These are phyloP conservation scores for Eubasilissa regina DNA, from an alignment of 1,140 invertebrate species.

Conservation along the genomic window DNA sequence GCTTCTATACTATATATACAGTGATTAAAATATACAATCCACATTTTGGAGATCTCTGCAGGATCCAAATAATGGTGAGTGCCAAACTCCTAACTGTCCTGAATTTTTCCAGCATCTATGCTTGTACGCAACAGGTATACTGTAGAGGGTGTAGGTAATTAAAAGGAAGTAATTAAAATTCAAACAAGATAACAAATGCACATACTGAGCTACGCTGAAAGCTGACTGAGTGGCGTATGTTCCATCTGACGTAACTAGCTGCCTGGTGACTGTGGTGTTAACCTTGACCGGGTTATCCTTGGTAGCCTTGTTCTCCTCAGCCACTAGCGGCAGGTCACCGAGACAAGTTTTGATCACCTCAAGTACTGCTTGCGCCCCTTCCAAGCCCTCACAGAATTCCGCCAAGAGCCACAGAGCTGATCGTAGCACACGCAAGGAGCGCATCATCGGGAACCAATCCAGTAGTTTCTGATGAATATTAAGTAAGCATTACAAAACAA, in stretches of 20 bases:
- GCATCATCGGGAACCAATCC: slow-evolving; percentile 87
- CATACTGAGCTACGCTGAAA: slow-evolving; percentile 86
- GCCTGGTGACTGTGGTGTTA: slow-evolving; percentile 63
- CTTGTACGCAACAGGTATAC: no score
- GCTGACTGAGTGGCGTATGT: slow-evolving; percentile 99
- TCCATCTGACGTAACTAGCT: slow-evolving; percentile 96
- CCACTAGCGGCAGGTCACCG: slow-evolving; percentile 91
- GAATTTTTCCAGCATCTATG: no score
- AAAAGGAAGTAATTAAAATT: no score
- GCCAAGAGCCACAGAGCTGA: slow-evolving; percentile 98
- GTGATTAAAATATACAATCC: no score
- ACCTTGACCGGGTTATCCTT: slow-evolving; percentile 56
- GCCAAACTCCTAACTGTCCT: no score
- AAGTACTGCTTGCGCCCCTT: slow-evolving; percentile 88
- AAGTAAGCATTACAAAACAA: background rate
- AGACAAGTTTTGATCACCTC: slow-evolving; percentile 83
- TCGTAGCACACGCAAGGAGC: slow-evolving; percentile 90
- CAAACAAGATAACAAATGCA: background rate
- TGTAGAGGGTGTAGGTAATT: no score
- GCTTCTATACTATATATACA: no score
- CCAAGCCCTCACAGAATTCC: slow-evolving; percentile 89
- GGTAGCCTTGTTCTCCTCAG: slow-evolving; percentile 75
- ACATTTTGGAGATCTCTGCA: no score
- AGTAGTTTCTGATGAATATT: slow-evolving; percentile 76
- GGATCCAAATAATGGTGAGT: no score